Evolutionary conservation across 2,888 invertebrate species (phyloP).

Genomic region (Chymomyza caudatula): DNA sequence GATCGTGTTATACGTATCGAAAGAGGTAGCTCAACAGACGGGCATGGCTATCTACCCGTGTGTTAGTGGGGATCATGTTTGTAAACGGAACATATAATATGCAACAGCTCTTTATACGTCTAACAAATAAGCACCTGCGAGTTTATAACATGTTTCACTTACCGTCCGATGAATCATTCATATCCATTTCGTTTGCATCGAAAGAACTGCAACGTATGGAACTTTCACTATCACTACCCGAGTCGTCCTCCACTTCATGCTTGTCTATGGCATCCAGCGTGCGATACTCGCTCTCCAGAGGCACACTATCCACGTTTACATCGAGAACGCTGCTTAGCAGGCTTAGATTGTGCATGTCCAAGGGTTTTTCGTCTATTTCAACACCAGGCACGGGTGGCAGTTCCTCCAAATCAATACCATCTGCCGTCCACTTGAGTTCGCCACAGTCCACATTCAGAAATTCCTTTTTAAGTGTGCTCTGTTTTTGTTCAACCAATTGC

Average conservation of each 20-base stretch:
- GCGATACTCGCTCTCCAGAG: background rate
- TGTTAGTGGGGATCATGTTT: no score
- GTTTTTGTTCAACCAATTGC: slow-evolving; percentile 60
- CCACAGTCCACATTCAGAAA: slow-evolving; percentile 57
- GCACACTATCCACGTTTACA: slow-evolving; percentile 58
- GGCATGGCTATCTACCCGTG: background rate
- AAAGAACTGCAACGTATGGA: slow-evolving; percentile 6
- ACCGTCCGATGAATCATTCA: background rate
- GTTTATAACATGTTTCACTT: no score
- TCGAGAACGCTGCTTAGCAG: slow-evolving; percentile 56
- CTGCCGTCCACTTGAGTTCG: slow-evolving; percentile 51
- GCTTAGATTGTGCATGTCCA: slow-evolving; percentile 57
- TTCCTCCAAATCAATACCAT: slow-evolving; percentile 47
- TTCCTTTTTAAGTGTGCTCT: slow-evolving; percentile 56
- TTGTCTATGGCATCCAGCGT: background rate
- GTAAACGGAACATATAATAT: no score
- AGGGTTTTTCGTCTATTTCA: slow-evolving; percentile 58
- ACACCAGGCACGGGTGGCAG: slow-evolving; percentile 43
- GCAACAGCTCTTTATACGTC: background rate
- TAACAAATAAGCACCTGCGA: no score
- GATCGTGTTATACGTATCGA: no score
- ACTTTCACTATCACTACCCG: slow-evolving; percentile 21
- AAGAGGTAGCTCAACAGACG: no score
- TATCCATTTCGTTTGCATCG: slow-evolving; percentile 15
- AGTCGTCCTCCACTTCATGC: slow-evolving; percentile 28